A percentile compares a stretch with the other conserved stretches of the same genome.
phyloP scores from a whole-genome alignment of 2,113 vertebrate genomes.

The Holacanthus passer region DNA sequence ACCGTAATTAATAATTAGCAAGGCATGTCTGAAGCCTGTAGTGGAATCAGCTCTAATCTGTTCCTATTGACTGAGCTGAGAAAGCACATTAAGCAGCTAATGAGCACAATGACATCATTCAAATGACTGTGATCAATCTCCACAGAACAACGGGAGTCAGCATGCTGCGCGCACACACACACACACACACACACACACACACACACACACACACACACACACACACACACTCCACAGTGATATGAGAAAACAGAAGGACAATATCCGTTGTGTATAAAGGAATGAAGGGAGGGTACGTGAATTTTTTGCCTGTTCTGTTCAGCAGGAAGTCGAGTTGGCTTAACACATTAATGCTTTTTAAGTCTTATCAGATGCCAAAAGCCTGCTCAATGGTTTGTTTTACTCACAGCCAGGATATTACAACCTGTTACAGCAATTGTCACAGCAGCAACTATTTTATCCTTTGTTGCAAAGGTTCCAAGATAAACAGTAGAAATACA shows the following conservation, averaged over 20 bases:
- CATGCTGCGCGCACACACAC: neutral
- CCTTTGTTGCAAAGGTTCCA: too few species aligned
- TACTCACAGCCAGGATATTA: neutral
- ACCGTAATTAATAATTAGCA: constrained; percentile 49
- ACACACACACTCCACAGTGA: neutral
- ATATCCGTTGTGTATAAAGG: neutral
- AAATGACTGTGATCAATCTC: constrained; percentile 60
- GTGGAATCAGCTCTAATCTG: constrained; percentile 63
- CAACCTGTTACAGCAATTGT: neutral
- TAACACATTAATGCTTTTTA: neutral
- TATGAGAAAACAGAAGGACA: neutral
- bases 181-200: constrained; percentile 19
- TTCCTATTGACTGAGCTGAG: constrained; percentile 54
- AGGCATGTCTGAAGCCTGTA: constrained; percentile 10
- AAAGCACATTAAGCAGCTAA: constrained; percentile 62
- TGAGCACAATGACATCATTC: constrained; percentile 59
- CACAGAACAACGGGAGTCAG: constrained; percentile 16
- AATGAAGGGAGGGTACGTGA: neutral
- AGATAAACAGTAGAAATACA: too few species aligned
- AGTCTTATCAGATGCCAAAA: neutral
- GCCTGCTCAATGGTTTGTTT: neutral
- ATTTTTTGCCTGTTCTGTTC: neutral
- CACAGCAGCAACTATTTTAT: neutral
- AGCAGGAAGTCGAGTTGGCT: neutral
- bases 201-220: neutral